Conservation (phyloP, 2,113 vertebrate genomes). For the Mobula birostris region DNA sequence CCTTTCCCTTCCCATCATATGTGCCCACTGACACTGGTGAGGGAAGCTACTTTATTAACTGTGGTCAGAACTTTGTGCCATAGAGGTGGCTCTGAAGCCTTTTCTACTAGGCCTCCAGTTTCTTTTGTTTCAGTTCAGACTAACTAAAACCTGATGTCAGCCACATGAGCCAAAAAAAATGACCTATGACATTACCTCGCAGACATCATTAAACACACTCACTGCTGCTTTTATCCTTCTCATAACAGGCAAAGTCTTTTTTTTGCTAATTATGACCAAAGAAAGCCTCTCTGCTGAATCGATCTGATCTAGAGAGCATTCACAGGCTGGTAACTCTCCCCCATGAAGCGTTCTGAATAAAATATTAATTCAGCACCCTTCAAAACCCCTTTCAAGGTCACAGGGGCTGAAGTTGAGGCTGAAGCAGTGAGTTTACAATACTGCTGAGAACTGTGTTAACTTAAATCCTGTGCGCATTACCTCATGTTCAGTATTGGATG, state of each 20-base stretch:
- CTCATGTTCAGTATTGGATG: not conserved
- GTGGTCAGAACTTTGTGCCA: not conserved
- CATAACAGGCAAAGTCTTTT: constrained; percentile 16
- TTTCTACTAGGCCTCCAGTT: not conserved
- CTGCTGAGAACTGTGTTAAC: not conserved
- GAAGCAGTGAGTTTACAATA: not conserved
- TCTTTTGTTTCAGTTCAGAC: not conserved
- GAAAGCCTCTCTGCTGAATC: not conserved
- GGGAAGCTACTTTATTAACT: not conserved
- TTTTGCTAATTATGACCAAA: constrained; percentile 22
- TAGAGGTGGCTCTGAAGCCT: not conserved
- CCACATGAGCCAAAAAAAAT: not conserved
- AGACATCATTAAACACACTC: constrained; percentile 28
- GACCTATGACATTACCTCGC: constrained; percentile 16
- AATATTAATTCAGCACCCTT: constrained; percentile 33
- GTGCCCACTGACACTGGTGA: not conserved
- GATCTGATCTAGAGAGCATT: constrained; percentile 14
- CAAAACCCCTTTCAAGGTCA: constrained; percentile 21
- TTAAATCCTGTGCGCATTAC: not conserved
- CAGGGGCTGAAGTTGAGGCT: not conserved
- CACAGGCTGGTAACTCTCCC: constrained; percentile 7
- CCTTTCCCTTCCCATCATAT: not conserved
- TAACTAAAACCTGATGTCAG: constrained; percentile 27
- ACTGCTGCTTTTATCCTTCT: not conserved
- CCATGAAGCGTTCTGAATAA: constrained; percentile 27